phyloP scores from a whole-genome alignment of 2,888 invertebrate genomes.

The Anaspis maculata region DNA sequence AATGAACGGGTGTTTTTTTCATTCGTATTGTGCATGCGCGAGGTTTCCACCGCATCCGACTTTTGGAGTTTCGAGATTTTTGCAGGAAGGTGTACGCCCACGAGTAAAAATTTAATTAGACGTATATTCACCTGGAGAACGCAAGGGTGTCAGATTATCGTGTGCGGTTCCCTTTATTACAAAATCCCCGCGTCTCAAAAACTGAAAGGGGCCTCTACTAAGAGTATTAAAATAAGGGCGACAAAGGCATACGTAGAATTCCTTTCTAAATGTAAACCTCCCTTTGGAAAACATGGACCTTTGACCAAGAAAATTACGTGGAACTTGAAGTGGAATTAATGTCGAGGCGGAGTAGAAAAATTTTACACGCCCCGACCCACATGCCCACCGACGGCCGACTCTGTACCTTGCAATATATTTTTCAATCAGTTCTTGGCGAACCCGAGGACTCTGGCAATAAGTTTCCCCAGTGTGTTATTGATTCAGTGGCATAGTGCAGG shows the following conservation, averaged over 20 bases:
- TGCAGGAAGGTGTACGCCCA: too few species aligned
- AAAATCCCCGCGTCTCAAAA: too few species aligned
- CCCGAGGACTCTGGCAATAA: conserved; percentile 8
- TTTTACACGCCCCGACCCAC: too few species aligned
- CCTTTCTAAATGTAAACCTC: conserved; percentile 7
- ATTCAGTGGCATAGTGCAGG: conserved; percentile 9
- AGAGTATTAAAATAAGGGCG: conserved; percentile 11
- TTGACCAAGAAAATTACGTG: conserved; percentile 9
- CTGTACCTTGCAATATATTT: conserved; percentile 6
- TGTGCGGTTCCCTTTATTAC: conserved; percentile 6
- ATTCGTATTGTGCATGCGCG: too few species aligned
- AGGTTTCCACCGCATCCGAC: too few species aligned
- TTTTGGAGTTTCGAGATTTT: too few species aligned
- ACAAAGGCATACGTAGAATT: conserved; percentile 11
- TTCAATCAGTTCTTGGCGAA: conserved; percentile 10
- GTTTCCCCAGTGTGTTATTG: conserved; percentile 9
- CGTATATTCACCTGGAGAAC: too few species aligned
- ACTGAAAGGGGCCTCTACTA: too few species aligned
- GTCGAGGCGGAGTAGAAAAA: conserved; percentile 1
- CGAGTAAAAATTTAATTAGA: conserved; percentile 11
- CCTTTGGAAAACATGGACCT: conserved; percentile 4
- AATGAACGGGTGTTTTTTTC: too few species aligned
- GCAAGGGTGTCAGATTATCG: conserved; percentile 6
- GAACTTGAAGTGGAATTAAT: conserved; percentile 8
- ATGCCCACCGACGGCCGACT: too few species aligned